These are phyloP conservation scores for Acrobasis repandana DNA, from an alignment of 2,888 invertebrate species.

Conservation along the genomic window DNA sequence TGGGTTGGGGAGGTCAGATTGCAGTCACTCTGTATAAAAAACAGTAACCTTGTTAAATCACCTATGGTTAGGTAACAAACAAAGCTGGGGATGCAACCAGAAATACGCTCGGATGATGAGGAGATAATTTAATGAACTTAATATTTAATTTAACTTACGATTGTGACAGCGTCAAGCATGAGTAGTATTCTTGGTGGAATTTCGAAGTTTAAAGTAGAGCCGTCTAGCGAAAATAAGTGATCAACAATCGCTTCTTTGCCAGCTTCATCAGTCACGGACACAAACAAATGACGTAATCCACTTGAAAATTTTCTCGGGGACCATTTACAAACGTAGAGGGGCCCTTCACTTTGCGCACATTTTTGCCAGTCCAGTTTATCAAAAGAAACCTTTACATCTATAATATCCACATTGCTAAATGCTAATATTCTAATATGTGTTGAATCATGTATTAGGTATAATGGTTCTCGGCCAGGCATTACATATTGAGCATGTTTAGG, in stretches of 20 bases:
- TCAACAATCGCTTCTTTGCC: slow-evolving; percentile 79
- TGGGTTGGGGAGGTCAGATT: no score
- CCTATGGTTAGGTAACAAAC: no score
- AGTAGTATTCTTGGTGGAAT: slow-evolving; percentile 87
- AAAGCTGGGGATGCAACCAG: no score
- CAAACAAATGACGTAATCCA: slow-evolving; percentile 87
- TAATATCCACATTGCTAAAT: slow-evolving; percentile 87
- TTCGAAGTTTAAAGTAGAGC: slow-evolving; percentile 85
- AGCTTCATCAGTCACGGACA: slow-evolving; percentile 81
- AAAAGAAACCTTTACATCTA: slow-evolving; percentile 86
- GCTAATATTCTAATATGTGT: slow-evolving; percentile 91
- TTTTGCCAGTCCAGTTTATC: slow-evolving; percentile 85
- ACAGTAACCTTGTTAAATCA: no score
- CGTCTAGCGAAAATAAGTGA: slow-evolving; percentile 92
- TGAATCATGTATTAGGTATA: slow-evolving; percentile 85
- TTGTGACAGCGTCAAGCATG: slow-evolving; percentile 88
- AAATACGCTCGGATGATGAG: no score
- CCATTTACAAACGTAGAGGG: slow-evolving; percentile 90
- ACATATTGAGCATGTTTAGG: slow-evolving; percentile 92
- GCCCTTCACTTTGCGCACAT: slow-evolving; percentile 84
- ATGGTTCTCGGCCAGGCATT: slow-evolving; percentile 89
- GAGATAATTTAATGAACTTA: no score
- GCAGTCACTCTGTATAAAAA: no score
- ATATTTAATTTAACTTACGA: slow-evolving; percentile 82
- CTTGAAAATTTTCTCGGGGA: slow-evolving; percentile 83